Percentiles rank a stretch among this genome's conserved stretches.
phyloP scores from a whole-genome alignment of 2,888 invertebrate species.

The Volucella inflata region DNA sequence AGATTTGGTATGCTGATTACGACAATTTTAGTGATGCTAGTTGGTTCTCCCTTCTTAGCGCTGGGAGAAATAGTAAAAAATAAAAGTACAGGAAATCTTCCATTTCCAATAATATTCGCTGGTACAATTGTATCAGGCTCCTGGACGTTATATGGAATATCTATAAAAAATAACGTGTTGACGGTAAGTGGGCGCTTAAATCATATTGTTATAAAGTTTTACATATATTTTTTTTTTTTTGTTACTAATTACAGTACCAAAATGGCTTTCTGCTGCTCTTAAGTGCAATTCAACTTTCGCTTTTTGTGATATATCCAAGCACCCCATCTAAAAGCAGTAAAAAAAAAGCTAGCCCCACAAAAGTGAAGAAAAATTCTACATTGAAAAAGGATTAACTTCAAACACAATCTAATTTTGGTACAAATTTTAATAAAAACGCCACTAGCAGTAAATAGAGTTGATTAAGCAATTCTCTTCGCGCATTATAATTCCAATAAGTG shows the following conservation, averaged over 20 bases:
- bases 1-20: slow-evolving; percentile 90
- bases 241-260: slow-evolving; percentile 86
- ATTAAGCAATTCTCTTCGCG: no score
- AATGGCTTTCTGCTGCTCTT: slow-evolving; percentile 87
- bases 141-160: slow-evolving; percentile 82
- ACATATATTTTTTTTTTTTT: background rate
- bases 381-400: slow-evolving; percentile 13
- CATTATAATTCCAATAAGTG: background rate
- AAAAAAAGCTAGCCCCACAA: background rate
- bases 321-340: slow-evolving; percentile 81
- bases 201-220: background rate
- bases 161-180: slow-evolving; percentile 80
- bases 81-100: slow-evolving; percentile 93
- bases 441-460: no score
- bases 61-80: slow-evolving; percentile 90
- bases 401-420: no score
- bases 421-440: no score
- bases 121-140: slow-evolving; percentile 88
- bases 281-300: slow-evolving; percentile 86
- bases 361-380: slow-evolving; percentile 2
- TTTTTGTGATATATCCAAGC: slow-evolving; percentile 89
- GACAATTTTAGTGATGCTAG: slow-evolving; percentile 85
- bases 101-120: slow-evolving; percentile 93
- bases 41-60: slow-evolving; percentile 89
- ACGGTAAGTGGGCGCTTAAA: slow-evolving; percentile 78